Evolutionary conservation across 2,113 vertebrate genomes (phyloP), one percentile per base, ranked within the genome.

Genomic region (Aegithalos caudatus): DNA sequence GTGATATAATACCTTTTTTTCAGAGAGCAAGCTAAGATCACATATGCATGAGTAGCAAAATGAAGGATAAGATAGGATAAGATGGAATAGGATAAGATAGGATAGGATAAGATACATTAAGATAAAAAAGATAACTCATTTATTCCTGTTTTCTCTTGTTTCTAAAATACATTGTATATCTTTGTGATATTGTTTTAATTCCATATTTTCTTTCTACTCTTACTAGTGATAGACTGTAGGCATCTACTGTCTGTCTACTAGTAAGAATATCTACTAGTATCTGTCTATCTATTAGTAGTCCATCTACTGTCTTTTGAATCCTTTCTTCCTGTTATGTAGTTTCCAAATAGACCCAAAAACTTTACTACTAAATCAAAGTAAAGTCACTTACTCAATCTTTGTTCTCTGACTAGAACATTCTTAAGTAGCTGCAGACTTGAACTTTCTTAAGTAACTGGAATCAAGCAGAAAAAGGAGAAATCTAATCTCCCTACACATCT

Each of bases 41-140:
- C 6, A 11, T 7, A 25, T 0, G 2, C 19, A n/a, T 17, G 29
- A 60, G 8, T 33, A 57, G 10, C 14, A 84, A 37, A 2, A 13
- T 31, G 37, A 83, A 57, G 18, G 13, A 48, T 14, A 37, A 33
- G 33, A 48, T 14, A 37, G 35, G 33, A 48, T 42, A 4, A 9
- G 14, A 44, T 44, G 3, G 42, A 35, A 53, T 16, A 9, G 25
- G 7, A 50, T 25, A 16, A 14, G 14, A 44, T 44, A 37, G 33
- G 21, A 57, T 23, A 35, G 37, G 7, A 24, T 12, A 18, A 31
- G 15, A 50, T 33, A 27, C 1, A 20, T 23, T 6, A 35, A 29
- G n/a, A 45, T 33, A 28, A 29, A 66, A 91, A 48, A 1, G 5
- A 64, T n/a, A 72, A 40, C 3, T 25, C 1, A 16, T 50, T 85